Base-by-base conservation (phyloP, 2,113 vertebrate genomes). In the Pampusana beccarii region DNA sequence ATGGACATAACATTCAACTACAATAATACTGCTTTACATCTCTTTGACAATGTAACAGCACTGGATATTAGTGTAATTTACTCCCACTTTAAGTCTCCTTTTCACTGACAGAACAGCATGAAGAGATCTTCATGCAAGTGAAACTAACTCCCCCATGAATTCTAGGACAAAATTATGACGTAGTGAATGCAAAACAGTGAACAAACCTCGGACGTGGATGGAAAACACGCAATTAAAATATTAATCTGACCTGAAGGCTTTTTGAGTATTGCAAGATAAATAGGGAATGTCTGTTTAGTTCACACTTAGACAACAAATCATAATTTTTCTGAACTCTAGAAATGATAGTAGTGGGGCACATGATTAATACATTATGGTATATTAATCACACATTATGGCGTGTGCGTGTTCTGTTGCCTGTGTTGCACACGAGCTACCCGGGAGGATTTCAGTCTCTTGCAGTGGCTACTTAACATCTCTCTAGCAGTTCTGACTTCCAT, bases 51-150 rank as follows among this genome's bases (percentile, higher is more conserved):
- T 51, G 11, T 61, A 95, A 75, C 74, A 61, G 50, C 48, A 24
- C 64, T 73, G 31, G 46, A 77, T 77, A 72, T 95, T 86, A 86
- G 65, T 67, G 34, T 81, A 78, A 95, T 86, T 91, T 91, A 90
- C 66, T 82, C 70, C 54, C 61, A 85, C 50, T 91, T 94, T 40
- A 92, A 79, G 69, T 65, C 61, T 74, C 69, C 69, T 91, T 93
- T 91, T 79, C 36, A 58, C 33, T 48, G 78, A 71, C 61, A 87
- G 50, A 89, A 81, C 48, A 84, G 53, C 65, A 44, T 46, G 66
- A 91, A 69, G 70, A 91, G 31, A 90, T 80, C 54, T 94, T 72
- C 50, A 50, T 33, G 21, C 36, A 72, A 85, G 81, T 29, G 53
- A 95, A 94, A 87, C 69, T 69, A 84, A 87, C 36, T 53, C 54